These are phyloP conservation scores for Hirtodrosophila confusa DNA, from an alignment of 2,888 invertebrate genomes.

Conservation along the genomic window DNA sequence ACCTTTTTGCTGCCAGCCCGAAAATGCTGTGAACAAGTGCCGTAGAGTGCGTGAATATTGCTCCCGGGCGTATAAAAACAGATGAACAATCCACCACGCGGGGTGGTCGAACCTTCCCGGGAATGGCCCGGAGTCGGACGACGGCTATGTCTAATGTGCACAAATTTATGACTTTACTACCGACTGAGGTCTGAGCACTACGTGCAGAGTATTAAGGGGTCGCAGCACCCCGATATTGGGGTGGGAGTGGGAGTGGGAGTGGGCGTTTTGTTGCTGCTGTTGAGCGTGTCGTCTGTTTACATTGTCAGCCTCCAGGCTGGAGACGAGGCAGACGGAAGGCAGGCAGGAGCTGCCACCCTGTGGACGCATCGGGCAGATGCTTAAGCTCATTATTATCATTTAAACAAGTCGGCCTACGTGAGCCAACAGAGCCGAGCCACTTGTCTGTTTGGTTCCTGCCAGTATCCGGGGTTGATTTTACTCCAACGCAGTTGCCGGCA, in stretches of 20 bases:
- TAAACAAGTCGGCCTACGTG: conserved; percentile 75
- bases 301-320: conserved; percentile 56
- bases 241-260: conserved; percentile 20
- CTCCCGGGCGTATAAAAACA: conserved; percentile 83
- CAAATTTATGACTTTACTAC: conserved; percentile 81
- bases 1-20: conserved; percentile 59
- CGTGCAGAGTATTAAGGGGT: conserved; percentile 5
- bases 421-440: conserved; percentile 40
- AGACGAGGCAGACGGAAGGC: not conserved
- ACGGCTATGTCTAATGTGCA: conserved; percentile 81
- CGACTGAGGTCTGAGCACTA: conserved; percentile 8
- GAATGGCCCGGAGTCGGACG: conserved; percentile 42
- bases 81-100: conserved; percentile 63
- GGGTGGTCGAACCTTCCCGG: conserved; percentile 1
- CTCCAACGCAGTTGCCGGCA: conserved; percentile 37
- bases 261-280: conserved; percentile 61
- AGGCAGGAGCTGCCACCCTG: conserved; percentile 55
- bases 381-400: conserved; percentile 81
- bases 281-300: conserved; percentile 56
- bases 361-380: conserved; percentile 64
- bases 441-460: conserved; percentile 28
- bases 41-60: conserved; percentile 81
- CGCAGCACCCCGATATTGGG: conserved; percentile 3
- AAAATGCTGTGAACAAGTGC: conserved; percentile 67
- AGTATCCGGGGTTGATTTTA: conserved; percentile 59